These are phyloP conservation scores for Micrasema longulum DNA, from an alignment of 1,140 invertebrate species.

Conservation along the genomic window DNA sequence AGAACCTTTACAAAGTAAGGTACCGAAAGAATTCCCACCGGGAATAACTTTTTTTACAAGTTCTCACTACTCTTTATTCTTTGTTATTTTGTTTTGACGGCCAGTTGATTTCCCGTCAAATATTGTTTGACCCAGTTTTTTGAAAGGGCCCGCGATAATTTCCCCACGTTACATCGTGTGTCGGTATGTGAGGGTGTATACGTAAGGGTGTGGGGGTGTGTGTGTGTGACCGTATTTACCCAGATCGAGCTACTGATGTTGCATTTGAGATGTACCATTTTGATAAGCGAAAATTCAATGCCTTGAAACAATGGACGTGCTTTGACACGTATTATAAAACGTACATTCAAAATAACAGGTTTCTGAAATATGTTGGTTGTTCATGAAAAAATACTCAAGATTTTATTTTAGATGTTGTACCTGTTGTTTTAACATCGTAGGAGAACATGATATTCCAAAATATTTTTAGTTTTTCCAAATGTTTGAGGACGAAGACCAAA, in stretches of 20 bases:
- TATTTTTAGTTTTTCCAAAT: too few species aligned
- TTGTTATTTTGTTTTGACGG: slow-evolving; percentile 7
- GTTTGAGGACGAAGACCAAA: too few species aligned
- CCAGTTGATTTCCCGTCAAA: slow-evolving; percentile 11
- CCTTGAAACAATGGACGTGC: background rate
- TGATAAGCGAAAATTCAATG: background rate
- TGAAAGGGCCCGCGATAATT: slow-evolving; percentile 3
- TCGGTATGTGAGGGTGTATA: background rate
- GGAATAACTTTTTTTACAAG: background rate
- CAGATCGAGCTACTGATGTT: background rate
- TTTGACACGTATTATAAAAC: slow-evolving; percentile 1
- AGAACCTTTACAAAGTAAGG: background rate
- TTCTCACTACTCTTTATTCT: background rate
- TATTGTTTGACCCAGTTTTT: slow-evolving; percentile 26
- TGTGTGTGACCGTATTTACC: background rate
- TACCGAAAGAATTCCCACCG: background rate
- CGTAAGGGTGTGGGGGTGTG: background rate
- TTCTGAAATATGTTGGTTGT: too few species aligned
- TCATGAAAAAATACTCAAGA: too few species aligned
- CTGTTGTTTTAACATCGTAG: too few species aligned
- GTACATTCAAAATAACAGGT: too few species aligned
- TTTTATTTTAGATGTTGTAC: too few species aligned
- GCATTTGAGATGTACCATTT: background rate
- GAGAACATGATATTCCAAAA: too few species aligned
- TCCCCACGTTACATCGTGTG: background rate